phyloP scores from a whole-genome alignment of 2,888 invertebrate species.

The Loripinus fragilis region DNA sequence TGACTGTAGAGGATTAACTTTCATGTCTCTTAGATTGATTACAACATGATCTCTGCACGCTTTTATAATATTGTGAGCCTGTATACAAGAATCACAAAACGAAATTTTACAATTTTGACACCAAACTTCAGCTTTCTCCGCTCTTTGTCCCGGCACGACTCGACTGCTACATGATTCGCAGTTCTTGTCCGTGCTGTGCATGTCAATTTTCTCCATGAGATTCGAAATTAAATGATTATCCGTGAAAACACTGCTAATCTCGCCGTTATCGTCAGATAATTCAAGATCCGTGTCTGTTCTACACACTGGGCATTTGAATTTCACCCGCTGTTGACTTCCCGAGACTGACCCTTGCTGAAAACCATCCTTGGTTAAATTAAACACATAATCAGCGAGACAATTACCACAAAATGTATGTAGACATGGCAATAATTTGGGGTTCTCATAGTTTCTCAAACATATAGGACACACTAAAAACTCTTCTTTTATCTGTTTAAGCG shows the following conservation, averaged over 20 bases:
- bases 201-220: slow-evolving; percentile 65
- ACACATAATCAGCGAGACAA: slow-evolving; percentile 56
- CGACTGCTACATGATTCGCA: slow-evolving; percentile 65
- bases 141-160: slow-evolving; percentile 42
- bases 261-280: slow-evolving; percentile 54
- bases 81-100: slow-evolving; percentile 67
- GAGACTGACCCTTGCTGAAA: slow-evolving; percentile 24
- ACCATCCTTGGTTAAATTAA: slow-evolving; percentile 28
- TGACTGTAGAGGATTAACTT: slow-evolving; percentile 61
- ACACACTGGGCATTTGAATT: slow-evolving; percentile 64
- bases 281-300: slow-evolving; percentile 56
- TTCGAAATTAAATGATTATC: slow-evolving; percentile 67
- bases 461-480: slow-evolving; percentile 66
- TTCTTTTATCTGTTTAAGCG: slow-evolving; percentile 64
- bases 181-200: slow-evolving; percentile 59
- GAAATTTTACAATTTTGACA: slow-evolving; percentile 68
- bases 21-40: slow-evolving; percentile 60
- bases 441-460: slow-evolving; percentile 58
- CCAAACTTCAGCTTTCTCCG: slow-evolving; percentile 64
- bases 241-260: slow-evolving; percentile 56
- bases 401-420: slow-evolving; percentile 64
- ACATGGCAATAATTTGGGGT: slow-evolving; percentile 65
- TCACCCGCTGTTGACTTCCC: slow-evolving; percentile 24
- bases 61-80: slow-evolving; percentile 68
- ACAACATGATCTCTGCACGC: slow-evolving; percentile 68